Percentiles rank a stretch among this genome's conserved stretches.
Evolutionary conservation across 2,113 vertebrate genomes (phyloP).

Genomic region (Paradisaea rubra): DNA sequence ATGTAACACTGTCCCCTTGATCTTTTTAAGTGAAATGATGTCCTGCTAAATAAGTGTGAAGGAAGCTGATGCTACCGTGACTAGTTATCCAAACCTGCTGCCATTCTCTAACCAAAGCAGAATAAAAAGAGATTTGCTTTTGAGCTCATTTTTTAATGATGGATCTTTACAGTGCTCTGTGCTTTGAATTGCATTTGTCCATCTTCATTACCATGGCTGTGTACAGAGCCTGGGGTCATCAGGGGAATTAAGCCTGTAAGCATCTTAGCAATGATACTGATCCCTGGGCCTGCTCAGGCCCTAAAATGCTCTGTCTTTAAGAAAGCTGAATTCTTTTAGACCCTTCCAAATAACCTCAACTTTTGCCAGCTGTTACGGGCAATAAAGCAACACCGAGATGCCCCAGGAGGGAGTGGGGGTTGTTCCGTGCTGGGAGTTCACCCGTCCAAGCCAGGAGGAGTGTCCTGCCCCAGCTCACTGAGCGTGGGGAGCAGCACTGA

Average conservation of each 20-base stretch:
- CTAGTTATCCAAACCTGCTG: neutral
- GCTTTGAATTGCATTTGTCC: neutral
- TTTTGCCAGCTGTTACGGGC: neutral
- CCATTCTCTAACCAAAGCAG: neutral
- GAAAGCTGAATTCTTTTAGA: neutral
- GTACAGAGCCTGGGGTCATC: neutral
- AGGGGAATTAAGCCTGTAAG: neutral
- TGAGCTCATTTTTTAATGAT: neutral
- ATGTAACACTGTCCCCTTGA: neutral
- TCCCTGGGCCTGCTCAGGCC: neutral
- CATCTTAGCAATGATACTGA: neutral
- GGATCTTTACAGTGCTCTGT: neutral
- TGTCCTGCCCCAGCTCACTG: neutral
- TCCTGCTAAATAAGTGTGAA: constrained; percentile 10
- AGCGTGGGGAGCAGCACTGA: neutral
- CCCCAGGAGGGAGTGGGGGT: accelerated
- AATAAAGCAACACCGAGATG: neutral
- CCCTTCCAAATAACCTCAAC: neutral
- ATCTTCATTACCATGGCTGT: neutral
- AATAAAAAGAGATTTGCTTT: neutral
- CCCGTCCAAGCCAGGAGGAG: neutral
- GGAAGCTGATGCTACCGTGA: neutral
- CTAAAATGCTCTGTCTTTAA: neutral
- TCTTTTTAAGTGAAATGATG: neutral
- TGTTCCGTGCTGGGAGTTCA: neutral